A percentile compares a stretch with the other conserved stretches of the same genome.
phyloP scores from a whole-genome alignment of 64 coral and sea anemone species.

The Stylophora pistillata region DNA sequence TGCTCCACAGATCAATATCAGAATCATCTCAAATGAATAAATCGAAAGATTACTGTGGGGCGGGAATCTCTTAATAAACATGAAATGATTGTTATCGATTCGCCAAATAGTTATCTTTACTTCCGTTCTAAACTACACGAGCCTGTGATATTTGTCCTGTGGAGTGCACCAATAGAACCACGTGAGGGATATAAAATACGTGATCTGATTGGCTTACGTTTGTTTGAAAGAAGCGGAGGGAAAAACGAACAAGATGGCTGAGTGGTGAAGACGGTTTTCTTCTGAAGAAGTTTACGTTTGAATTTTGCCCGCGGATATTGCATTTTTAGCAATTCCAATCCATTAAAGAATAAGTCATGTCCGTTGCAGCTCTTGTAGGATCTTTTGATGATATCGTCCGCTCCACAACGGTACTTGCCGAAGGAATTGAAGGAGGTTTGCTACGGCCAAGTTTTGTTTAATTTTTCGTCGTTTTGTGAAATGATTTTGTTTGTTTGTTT shows the following conservation, averaged over 20 bases:
- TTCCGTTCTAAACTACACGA: background rate
- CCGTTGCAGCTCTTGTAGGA: conserved; percentile 79
- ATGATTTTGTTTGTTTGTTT: background rate
- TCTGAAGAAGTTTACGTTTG: background rate
- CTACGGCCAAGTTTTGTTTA: background rate
- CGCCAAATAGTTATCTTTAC: background rate
- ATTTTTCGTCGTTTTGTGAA: background rate
- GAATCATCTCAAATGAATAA: too few species aligned
- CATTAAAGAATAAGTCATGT: conserved; percentile 60
- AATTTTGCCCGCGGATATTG: background rate
- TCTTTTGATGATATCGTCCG: conserved; percentile 90
- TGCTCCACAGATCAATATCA: too few species aligned
- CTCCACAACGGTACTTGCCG: conserved; percentile 75
- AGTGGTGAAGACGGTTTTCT: conserved; percentile 15
- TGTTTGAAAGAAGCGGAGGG: conserved; percentile 95
- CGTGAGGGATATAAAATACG: conserved; percentile 45
- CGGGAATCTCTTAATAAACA: too few species aligned
- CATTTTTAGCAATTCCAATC: background rate
- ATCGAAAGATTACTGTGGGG: too few species aligned
- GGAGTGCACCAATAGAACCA: conserved; percentile 23
- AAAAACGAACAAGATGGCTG: conserved; percentile 94
- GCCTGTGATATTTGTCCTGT: conserved; percentile 21
- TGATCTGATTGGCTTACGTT: conserved; percentile 68
- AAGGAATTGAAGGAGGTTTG: conserved; percentile 96
- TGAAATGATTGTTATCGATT: too few species aligned